These are phyloP conservation scores for Emmelina monodactyla DNA, from an alignment of 2,888 invertebrate species.

Conservation along the genomic window DNA sequence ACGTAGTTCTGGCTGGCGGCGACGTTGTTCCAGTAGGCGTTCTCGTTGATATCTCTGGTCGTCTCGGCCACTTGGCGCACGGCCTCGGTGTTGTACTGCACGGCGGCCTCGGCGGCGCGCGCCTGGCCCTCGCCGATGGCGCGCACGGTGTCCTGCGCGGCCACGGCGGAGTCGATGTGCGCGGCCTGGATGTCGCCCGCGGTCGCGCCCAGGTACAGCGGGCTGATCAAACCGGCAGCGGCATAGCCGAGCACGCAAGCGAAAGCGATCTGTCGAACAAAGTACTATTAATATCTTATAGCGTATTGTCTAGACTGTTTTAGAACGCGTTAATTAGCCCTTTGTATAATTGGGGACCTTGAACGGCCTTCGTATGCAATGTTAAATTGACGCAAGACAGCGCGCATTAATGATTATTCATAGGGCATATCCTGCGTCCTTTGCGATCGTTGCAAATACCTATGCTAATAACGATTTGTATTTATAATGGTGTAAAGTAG, in stretches of 20 bases:
- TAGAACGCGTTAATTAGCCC: too few relatives aligned
- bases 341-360: too few relatives aligned
- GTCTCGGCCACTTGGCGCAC: conserved; percentile 39
- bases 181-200: conserved; percentile 53
- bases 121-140: conserved; percentile 40
- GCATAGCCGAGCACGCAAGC: conserved; percentile 59
- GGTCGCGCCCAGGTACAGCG: conserved; percentile 37
- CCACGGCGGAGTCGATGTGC: conserved; percentile 49
- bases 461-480: too few relatives aligned
- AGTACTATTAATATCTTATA: too few relatives aligned
- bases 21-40: conserved; percentile 49
- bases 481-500: too few relatives aligned
- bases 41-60: conserved; percentile 48
- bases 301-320: too few relatives aligned
- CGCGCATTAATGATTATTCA: too few relatives aligned
- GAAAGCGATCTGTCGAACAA: conserved; percentile 42
- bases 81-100: conserved; percentile 46
- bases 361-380: too few relatives aligned
- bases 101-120: conserved; percentile 44
- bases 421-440: too few relatives aligned
- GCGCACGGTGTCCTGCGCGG: conserved; percentile 40
- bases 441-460: too few relatives aligned
- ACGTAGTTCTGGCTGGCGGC: conserved; percentile 50
- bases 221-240: conserved; percentile 44
- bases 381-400: too few relatives aligned